These are phyloP conservation scores for Taxidea taxus DNA, from an alignment of 2,113 vertebrate species.

Conservation along the genomic window DNA sequence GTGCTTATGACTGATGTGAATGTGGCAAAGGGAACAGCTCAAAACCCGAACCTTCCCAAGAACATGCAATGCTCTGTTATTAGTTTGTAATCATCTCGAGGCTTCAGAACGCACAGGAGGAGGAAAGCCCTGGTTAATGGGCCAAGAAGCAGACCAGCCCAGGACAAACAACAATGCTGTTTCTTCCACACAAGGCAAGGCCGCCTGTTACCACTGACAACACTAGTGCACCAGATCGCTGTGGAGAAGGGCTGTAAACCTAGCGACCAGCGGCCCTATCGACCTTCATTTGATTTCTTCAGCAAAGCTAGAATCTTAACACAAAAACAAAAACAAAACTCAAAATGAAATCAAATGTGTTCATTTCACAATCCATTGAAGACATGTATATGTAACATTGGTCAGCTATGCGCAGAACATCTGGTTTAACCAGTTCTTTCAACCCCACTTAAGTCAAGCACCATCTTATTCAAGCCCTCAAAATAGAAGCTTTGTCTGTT, in stretches of 20 bases:
- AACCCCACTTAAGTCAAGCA: conserved; percentile 15
- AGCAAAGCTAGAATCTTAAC: background rate
- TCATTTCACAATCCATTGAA: background rate
- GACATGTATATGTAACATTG: background rate
- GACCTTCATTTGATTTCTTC: background rate
- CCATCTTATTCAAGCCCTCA: background rate
- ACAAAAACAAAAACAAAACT: background rate
- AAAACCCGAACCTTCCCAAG: background rate
- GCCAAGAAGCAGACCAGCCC: background rate
- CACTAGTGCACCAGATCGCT: background rate
- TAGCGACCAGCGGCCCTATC: background rate
- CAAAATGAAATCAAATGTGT: background rate
- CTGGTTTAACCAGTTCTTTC: background rate
- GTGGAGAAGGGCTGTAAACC: background rate
- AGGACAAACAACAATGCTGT: background rate
- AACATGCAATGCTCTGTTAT: background rate
- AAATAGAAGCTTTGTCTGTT: background rate
- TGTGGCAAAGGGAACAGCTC: background rate
- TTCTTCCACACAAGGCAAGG: background rate
- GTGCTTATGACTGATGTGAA: background rate
- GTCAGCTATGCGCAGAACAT: background rate
- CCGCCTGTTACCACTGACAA: background rate
- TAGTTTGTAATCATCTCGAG: background rate
- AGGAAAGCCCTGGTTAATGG: background rate
- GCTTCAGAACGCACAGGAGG: background rate